These are phyloP conservation scores for Pipra filicauda DNA, from an alignment of 2,113 vertebrate species.

Conservation along the genomic window DNA sequence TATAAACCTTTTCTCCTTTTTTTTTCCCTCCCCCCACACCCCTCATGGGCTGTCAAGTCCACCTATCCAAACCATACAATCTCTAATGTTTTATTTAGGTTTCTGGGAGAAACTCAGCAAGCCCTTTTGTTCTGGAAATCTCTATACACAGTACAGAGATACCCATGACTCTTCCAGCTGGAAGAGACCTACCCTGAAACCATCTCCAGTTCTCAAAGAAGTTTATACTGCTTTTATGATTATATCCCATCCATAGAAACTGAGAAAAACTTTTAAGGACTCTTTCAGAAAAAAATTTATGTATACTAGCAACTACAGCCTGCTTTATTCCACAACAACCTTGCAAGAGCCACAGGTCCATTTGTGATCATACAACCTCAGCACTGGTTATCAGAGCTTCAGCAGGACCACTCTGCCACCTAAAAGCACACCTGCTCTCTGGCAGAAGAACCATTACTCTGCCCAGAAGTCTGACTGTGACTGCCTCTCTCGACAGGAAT, in stretches of 20 bases:
- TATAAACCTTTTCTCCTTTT: background rate
- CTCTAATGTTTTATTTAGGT: background rate
- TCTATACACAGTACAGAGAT: background rate
- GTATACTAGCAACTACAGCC: too few species aligned
- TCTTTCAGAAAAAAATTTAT: background rate
- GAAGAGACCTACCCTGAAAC: background rate
- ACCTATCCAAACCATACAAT: background rate
- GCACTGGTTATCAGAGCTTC: background rate
- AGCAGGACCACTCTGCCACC: background rate
- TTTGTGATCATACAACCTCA: too few species aligned
- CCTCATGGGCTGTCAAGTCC: rapidly evolving
- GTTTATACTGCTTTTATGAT: rapidly evolving
- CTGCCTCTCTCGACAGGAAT: background rate
- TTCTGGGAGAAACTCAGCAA: background rate
- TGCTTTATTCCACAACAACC: background rate
- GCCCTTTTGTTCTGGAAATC: background rate
- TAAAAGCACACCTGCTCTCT: background rate
- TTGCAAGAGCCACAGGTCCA: background rate
- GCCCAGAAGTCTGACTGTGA: background rate
- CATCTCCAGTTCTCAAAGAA: background rate
- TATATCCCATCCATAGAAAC: background rate
- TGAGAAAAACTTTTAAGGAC: background rate
- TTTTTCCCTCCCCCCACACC: rapidly evolving
- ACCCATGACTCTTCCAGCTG: background rate
- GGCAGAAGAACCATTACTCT: background rate